Conservation (phyloP, 2,888 invertebrate species). For the Drosophila nigricruria region DNA sequence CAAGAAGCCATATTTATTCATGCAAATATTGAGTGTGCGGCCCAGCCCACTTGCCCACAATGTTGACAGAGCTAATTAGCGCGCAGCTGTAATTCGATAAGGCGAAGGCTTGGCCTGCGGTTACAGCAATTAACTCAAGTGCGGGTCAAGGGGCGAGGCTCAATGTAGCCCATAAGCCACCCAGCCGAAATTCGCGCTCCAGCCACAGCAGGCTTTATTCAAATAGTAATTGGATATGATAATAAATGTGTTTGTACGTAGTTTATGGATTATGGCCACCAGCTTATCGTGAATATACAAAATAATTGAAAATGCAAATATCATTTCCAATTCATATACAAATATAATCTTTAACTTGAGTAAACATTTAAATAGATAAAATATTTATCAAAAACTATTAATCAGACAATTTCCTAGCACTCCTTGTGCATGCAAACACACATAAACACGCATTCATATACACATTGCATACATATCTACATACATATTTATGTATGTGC, state of each 20-base stretch:
- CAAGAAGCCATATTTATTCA: constrained; percentile 12
- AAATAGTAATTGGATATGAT: background rate
- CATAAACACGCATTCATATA: background rate
- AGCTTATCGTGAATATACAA: background rate
- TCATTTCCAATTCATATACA: background rate
- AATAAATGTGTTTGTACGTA: background rate
- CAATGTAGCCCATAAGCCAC: background rate
- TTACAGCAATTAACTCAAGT: constrained; percentile 30
- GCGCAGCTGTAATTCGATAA: constrained; percentile 33
- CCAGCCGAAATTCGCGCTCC: background rate
- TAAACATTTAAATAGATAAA: background rate
- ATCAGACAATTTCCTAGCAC: background rate
- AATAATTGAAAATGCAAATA: background rate
- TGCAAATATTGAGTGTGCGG: constrained; percentile 22
- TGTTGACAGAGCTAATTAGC: constrained; percentile 62
- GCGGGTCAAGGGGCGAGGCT: background rate
- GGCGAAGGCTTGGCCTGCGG: constrained; percentile 31
- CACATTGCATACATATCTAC: constrained; percentile 4
- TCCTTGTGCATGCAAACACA: background rate
- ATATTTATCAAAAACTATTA: no score
- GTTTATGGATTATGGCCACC: background rate
- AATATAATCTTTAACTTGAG: background rate
- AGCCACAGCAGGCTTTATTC: background rate
- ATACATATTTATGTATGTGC: background rate
- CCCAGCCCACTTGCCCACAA: background rate